Evolutionary conservation across 1,140 invertebrate species (phyloP).

Genomic region (Caenorhabditis latens): DNA sequence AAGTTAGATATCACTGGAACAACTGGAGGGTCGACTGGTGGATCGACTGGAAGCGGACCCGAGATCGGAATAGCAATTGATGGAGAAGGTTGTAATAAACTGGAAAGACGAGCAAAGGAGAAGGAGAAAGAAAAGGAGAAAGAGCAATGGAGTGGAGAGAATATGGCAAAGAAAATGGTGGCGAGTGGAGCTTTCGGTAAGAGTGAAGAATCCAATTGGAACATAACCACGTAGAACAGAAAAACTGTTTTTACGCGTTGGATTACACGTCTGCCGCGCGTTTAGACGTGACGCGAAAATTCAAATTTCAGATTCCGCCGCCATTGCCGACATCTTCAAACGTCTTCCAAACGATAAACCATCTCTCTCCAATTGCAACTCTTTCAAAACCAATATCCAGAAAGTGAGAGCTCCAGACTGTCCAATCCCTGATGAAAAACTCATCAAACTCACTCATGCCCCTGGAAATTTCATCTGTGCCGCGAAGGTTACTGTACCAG

Average conservation of each 20-base stretch:
- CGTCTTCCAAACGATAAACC: background rate
- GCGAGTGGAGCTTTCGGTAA: constrained; percentile 31
- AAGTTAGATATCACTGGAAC: background rate
- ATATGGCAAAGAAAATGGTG: constrained; percentile 20
- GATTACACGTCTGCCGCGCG: too few relatives aligned
- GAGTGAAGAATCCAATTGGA: background rate
- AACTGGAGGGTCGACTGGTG: too few relatives aligned
- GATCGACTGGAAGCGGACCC: background rate
- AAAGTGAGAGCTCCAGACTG: constrained; percentile 20
- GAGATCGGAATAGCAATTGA: too few relatives aligned
- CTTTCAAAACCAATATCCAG: background rate
- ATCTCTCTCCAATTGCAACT: background rate
- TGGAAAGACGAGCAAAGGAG: background rate
- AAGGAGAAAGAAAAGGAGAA: constrained; percentile 45
- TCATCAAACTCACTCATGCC: background rate
- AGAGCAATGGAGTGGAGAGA: constrained; percentile 29
- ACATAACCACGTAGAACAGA: background rate
- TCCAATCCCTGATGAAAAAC: constrained; percentile 22
- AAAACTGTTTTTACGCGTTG: background rate
- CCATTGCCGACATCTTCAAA: background rate
- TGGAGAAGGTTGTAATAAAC: background rate
- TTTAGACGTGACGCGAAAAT: too few relatives aligned
- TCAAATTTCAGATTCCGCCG: background rate
- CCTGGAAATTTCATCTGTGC: constrained; percentile 1
- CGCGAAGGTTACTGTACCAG: background rate